These are phyloP conservation scores for Drosophila malerkotliana DNA, from an alignment of 1,140 invertebrate species.

Conservation along the genomic window DNA sequence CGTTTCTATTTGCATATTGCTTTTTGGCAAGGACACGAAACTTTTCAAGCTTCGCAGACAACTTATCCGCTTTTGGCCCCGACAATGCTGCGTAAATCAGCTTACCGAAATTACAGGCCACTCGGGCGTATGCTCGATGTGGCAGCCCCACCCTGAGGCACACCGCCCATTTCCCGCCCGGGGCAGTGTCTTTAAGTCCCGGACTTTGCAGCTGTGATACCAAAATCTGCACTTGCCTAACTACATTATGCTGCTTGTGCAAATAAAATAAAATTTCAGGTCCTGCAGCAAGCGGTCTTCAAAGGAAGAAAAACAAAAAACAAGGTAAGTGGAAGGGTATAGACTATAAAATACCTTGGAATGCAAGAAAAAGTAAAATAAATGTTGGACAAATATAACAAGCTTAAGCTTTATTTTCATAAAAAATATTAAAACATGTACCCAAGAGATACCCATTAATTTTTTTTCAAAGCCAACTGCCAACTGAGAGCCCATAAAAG, in stretches of 20 bases:
- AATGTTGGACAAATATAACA: not conserved
- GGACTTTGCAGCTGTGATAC: constrained; percentile 25
- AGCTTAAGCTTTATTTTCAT: no score
- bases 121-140: constrained; percentile 44
- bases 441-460: no score
- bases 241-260: constrained; percentile 68
- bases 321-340: not conserved
- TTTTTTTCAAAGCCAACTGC: constrained; percentile 27
- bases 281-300: not conserved
- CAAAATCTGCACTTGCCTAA: constrained; percentile 75
- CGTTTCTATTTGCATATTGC: constrained; percentile 75
- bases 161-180: not conserved
- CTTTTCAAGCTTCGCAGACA: constrained; percentile 59
- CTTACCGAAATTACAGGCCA: constrained; percentile 75
- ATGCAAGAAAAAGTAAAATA: not conserved
- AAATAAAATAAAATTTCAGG: constrained; percentile 72
- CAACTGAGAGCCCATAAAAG: constrained; percentile 56
- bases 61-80: constrained; percentile 64
- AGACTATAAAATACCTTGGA: constrained; percentile 5
- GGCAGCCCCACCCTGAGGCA: not conserved
- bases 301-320: not conserved
- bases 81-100: constrained; percentile 74
- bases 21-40: constrained; percentile 52
- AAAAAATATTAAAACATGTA: no score
- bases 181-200: constrained; percentile 5